phyloP scores from a whole-genome alignment of 53 echinoderm and acorn worm species.

The Crossaster papposus region DNA sequence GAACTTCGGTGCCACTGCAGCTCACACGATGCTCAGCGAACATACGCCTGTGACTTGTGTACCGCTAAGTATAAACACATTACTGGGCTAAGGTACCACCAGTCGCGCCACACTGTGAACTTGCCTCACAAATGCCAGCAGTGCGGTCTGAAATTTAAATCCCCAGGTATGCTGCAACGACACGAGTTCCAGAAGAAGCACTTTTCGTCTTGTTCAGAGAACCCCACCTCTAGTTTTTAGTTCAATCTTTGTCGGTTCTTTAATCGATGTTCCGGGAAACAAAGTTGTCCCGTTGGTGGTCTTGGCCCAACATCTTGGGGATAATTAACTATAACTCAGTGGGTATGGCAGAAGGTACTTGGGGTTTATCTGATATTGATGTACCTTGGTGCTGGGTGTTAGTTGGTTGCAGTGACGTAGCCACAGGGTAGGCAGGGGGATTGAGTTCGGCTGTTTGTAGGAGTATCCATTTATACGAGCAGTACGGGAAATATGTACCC shows the following conservation, averaged over 20 bases:
- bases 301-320: no score
- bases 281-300: no score
- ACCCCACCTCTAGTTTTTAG: not conserved
- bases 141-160: slow-evolving; percentile 81
- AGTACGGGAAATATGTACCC: no score
- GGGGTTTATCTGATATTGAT: no score
- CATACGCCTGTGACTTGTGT: slow-evolving; percentile 66
- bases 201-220: slow-evolving; percentile 37
- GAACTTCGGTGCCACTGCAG: slow-evolving; percentile 33
- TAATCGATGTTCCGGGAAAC: no score
- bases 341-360: no score
- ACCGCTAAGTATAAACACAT: slow-evolving; percentile 68
- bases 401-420: not conserved
- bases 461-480: no score
- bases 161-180: slow-evolving; percentile 72
- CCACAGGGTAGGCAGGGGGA: not conserved
- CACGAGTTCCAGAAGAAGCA: slow-evolving; percentile 79
- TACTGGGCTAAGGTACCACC: slow-evolving; percentile 69
- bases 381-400: not conserved
- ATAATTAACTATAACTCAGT: no score
- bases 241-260: no score
- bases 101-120: slow-evolving; percentile 62
- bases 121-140: slow-evolving; percentile 68
- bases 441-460: no score
- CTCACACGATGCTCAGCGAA: slow-evolving; percentile 51